phyloP scores from a whole-genome alignment of 2,888 invertebrate genomes.

The Tachystola acroxantha region DNA sequence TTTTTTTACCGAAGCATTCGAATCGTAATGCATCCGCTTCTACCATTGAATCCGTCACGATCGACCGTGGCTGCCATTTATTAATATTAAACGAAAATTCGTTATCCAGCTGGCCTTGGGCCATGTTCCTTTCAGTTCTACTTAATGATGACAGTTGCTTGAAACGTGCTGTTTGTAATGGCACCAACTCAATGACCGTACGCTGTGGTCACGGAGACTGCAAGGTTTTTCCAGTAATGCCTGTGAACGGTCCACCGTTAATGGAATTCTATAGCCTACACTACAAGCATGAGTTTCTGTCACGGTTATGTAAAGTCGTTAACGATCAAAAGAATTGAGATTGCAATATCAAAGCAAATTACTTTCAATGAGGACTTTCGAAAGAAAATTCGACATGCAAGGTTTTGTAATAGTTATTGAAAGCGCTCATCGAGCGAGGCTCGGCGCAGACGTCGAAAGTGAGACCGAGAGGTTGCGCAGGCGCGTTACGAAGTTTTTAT shows the following conservation, averaged over 20 bases:
- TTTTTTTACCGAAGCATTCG: conserved; percentile 33
- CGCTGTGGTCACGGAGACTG: conserved; percentile 41
- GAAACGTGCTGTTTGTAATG: conserved; percentile 63
- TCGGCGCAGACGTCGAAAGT: conserved; percentile 68
- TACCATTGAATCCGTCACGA: conserved; percentile 61
- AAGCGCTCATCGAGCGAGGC: conserved; percentile 60
- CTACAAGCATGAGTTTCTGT: conserved; percentile 15
- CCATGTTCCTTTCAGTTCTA: conserved; percentile 70
- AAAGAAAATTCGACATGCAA: conserved; percentile 68
- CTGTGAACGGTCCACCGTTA: conserved; percentile 16
- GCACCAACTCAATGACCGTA: conserved; percentile 42
- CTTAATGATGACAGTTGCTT: conserved; percentile 72
- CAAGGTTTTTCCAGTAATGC: conserved; percentile 31
- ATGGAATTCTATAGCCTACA: conserved; percentile 14
- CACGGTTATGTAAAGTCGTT: conserved; percentile 15
- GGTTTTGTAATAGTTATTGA: conserved; percentile 69
- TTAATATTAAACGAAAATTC: conserved; percentile 76
- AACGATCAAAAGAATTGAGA: conserved; percentile 8
- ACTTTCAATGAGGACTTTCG: conserved; percentile 51
- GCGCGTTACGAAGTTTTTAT: conserved; percentile 73
- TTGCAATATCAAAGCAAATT: conserved; percentile 26
- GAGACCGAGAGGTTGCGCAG: conserved; percentile 75
- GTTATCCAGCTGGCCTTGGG: conserved; percentile 74
- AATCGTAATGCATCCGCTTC: conserved; percentile 53
- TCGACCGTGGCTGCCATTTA: conserved; percentile 64